Evolutionary conservation across 2,113 vertebrate species (phyloP), one percentile per base, ranked within the genome.

Genomic region (Tragelaphus imberbis): DNA sequence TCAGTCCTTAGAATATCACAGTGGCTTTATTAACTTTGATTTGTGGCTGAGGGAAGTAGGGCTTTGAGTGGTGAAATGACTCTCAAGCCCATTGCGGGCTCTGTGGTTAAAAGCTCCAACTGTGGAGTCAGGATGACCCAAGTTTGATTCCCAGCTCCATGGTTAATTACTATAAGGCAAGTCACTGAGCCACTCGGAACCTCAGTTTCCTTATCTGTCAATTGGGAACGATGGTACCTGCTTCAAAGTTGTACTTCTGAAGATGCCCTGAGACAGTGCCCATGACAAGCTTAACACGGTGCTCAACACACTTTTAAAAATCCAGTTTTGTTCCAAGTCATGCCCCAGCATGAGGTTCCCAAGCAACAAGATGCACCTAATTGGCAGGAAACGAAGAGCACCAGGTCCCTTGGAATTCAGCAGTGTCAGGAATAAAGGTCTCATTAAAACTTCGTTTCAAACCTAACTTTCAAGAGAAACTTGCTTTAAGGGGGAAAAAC

Each of bases 381-480:
- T 86, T 96, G 98, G 90, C 58, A 81, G 75, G 91, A 91, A 92
- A 84, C 90, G 7, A 51, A 71, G 86, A 91, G 88, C 2, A 0
- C 95, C 3, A 16, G 94, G 95, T 49, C 95, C 96, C 80, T 88
- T 0, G 1, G 95, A 85, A 98, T 71, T 91, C 97, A 95, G 77
- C 89, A 75, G 91, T 87, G 95, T 90, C 95, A 94, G 88, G 81
- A 95, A 95, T 82, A 94, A 97, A 94, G 55, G 71, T 87, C 95
- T 98, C 97, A 97, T 98, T 98, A 98, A 96, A 98, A 97, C 93
- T 92, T 92, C 84, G 80, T 96, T 95, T 91, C 47, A 88, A 94
- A 85, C 49, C 82, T 49, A 91, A 97, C 86, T 97, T 97, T 81
- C 77, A 95, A 96, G 96, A 97, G 63, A 93, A 97, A 97, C 58